These are phyloP conservation scores for Brachypteracias leptosomus DNA, from an alignment of 2,113 vertebrate species.

Conservation along the genomic window DNA sequence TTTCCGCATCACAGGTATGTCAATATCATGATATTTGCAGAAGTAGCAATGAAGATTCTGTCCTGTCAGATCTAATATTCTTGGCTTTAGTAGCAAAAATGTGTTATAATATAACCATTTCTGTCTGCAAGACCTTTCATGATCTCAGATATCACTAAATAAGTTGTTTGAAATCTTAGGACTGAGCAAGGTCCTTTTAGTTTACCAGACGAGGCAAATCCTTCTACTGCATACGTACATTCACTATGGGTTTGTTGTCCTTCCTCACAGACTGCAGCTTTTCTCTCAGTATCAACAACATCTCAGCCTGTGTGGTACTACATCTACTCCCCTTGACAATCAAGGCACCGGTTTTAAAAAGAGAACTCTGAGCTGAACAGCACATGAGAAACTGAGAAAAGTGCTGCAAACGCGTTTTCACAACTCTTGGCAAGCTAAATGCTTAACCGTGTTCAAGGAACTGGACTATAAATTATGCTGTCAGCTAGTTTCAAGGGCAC, in stretches of 20 bases:
- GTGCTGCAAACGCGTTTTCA: slow-evolving; percentile 13
- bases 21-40: background rate
- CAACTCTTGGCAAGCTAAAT: slow-evolving; percentile 22
- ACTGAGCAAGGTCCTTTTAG: background rate
- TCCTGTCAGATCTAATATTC: background rate
- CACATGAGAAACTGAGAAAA: background rate
- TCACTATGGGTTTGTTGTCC: background rate
- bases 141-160: background rate
- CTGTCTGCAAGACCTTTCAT: background rate
- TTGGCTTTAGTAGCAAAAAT: background rate
- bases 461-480: slow-evolving; percentile 4
- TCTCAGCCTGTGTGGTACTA: background rate
- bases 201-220: background rate
- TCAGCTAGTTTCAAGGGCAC: slow-evolving; percentile 29
- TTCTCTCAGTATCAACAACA: background rate
- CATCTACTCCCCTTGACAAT: background rate
- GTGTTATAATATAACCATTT: background rate
- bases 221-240: background rate
- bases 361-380: background rate
- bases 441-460: background rate
- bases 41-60: background rate
- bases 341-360: background rate
- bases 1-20: background rate
- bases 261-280: background rate
- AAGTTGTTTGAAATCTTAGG: background rate